These are phyloP conservation scores for Microctenopoma lineatum DNA, from an alignment of 2,797 vertebrate genomes.

Conservation along the genomic window DNA sequence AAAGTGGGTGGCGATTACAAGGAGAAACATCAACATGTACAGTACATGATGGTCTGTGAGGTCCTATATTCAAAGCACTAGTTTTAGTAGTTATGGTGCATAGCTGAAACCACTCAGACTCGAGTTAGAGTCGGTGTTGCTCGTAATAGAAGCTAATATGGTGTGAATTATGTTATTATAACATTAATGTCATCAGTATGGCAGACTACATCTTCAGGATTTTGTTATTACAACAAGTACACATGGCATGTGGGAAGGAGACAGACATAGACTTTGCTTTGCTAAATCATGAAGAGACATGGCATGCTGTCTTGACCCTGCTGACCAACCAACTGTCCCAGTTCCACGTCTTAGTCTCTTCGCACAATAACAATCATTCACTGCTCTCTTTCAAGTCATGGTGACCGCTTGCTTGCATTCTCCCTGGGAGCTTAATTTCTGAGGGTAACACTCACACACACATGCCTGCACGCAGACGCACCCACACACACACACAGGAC, in stretches of 20 bases:
- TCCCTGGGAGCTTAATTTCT: constrained; percentile 9
- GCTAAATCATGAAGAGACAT: constrained; percentile 7
- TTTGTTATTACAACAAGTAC: background rate
- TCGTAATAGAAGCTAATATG: background rate
- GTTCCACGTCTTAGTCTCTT: constrained; percentile 28
- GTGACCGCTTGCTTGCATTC: constrained; percentile 36
- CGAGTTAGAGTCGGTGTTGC: background rate
- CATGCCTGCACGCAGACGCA: background rate
- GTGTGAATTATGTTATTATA: background rate
- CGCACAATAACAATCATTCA: constrained; percentile 42
- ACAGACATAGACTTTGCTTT: constrained; percentile 16
- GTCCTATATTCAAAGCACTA: background rate
- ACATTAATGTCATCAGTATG: too few relatives aligned
- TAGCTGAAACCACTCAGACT: background rate
- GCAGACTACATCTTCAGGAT: background rate
- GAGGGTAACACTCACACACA: constrained; percentile 17
- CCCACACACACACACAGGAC: constrained; percentile 19
- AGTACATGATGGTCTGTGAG: background rate
- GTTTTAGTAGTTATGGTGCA: constrained; percentile 7
- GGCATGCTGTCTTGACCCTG: constrained; percentile 11
- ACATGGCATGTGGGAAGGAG: background rate
- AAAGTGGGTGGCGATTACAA: background rate
- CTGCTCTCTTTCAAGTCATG: constrained; percentile 32
- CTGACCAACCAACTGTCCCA: constrained; percentile 19
- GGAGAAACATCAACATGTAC: background rate